A percentile compares a stretch with the other conserved stretches of the same genome.
Evolutionary conservation across 2,888 invertebrate species (phyloP).

Genomic region (Rhagonycha fulva): DNA sequence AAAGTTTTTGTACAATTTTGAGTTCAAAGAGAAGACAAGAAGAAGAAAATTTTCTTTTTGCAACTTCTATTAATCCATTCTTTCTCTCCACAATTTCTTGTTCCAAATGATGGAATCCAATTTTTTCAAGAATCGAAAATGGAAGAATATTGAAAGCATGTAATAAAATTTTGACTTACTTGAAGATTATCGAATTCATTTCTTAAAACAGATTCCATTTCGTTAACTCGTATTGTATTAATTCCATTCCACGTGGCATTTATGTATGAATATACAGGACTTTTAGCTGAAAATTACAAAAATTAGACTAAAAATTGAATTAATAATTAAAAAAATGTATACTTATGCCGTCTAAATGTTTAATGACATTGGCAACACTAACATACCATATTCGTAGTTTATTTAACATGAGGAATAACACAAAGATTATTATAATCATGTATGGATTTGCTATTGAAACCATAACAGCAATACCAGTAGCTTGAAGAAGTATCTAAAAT

Average conservation of each 20-base stretch:
- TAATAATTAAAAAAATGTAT: neutral
- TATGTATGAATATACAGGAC: conserved; percentile 88
- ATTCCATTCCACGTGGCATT: conserved; percentile 82
- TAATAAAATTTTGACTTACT: neutral
- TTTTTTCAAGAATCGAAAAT: no score
- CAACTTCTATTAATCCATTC: no score
- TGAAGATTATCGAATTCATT: conserved; percentile 72
- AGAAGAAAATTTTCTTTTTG: no score
- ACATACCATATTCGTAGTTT: conserved; percentile 67
- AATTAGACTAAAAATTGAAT: neutral
- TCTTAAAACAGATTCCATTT: conserved; percentile 68
- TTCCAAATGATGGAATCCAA: no score
- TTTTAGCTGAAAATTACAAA: conserved; percentile 64
- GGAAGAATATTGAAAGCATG: no score
- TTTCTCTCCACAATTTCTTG: no score
- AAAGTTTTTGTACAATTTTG: neutral
- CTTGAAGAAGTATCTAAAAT: conserved; percentile 51
- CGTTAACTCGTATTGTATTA: conserved; percentile 79
- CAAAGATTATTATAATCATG: conserved; percentile 63
- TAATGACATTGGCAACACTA: conserved; percentile 70
- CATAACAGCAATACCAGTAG: conserved; percentile 69
- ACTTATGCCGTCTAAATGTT: conserved; percentile 62
- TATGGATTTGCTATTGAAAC: conserved; percentile 70
- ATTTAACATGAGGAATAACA: conserved; percentile 66
- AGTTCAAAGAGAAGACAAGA: no score